Evolutionary conservation across 2,113 vertebrate genomes (phyloP).

Genomic region (Oreotragus oreotragus): DNA sequence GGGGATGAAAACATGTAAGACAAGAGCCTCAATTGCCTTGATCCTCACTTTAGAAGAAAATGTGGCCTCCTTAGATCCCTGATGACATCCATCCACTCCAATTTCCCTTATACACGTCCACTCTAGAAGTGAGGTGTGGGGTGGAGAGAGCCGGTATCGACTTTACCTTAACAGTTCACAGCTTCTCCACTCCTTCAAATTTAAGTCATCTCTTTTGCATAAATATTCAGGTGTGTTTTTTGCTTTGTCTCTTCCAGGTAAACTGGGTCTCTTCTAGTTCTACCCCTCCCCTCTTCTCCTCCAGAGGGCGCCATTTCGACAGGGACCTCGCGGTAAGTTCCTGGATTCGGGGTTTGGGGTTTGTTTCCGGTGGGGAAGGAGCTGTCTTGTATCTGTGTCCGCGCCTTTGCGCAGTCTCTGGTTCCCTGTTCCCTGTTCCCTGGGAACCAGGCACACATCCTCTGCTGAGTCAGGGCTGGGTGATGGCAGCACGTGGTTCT

Average conservation of each 20-base stretch:
- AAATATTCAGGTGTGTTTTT: neutral
- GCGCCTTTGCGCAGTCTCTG: neutral
- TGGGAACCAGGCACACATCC: accelerated
- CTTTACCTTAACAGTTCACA: neutral
- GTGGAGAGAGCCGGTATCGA: accelerated
- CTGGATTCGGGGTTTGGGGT: neutral
- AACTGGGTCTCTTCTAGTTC: neutral
- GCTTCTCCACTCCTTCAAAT: neutral
- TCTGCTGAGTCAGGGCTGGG: accelerated
- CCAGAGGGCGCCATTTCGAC: neutral
- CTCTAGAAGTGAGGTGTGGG: accelerated
- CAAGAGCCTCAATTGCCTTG: neutral
- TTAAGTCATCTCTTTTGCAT: neutral
- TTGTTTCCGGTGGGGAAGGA: neutral
- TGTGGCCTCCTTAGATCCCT: neutral
- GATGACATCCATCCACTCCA: neutral
- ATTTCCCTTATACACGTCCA: neutral
- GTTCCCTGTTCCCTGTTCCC: accelerated
- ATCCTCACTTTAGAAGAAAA: neutral
- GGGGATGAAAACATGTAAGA: neutral
- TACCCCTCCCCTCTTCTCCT: neutral
- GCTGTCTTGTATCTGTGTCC: neutral
- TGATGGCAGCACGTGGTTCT: accelerated
- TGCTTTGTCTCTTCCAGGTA: neutral
- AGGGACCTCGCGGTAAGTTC: accelerated